phyloP scores from a whole-genome alignment of 92 coral and sea anemone species.

The Porites evermanni region DNA sequence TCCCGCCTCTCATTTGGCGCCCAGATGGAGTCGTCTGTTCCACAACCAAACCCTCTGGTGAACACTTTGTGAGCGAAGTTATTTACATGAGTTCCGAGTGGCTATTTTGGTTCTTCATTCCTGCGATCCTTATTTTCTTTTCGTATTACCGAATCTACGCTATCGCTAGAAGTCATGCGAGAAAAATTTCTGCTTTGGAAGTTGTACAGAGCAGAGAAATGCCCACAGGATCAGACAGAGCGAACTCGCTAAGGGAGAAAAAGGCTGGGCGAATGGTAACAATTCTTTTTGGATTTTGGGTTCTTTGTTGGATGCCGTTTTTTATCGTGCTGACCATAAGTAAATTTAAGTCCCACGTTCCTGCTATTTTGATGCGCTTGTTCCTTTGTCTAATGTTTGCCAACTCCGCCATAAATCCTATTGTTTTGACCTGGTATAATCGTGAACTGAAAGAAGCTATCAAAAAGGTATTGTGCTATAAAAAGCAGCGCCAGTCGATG shows the following conservation, averaged over 20 bases:
- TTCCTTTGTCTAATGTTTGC: constrained; percentile 76
- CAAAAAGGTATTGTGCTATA: constrained; percentile 35
- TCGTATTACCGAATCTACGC: constrained; percentile 66
- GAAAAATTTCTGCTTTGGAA: constrained; percentile 72
- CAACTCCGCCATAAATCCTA: constrained; percentile 77
- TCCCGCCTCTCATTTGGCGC: constrained; percentile 82
- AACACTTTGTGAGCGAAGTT: constrained; percentile 68
- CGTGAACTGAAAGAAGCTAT: constrained; percentile 70
- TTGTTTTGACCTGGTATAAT: constrained; percentile 69
- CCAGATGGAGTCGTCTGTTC: constrained; percentile 75
- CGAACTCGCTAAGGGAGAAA: constrained; percentile 55
- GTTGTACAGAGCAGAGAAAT: constrained; percentile 1
- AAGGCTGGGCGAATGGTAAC: constrained; percentile 77
- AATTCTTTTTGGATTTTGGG: constrained; percentile 73
- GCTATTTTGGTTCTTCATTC: constrained; percentile 81
- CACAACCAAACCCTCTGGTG: constrained; percentile 70
- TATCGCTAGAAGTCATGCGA: constrained; percentile 71
- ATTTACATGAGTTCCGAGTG: constrained; percentile 80
- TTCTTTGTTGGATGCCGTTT: constrained; percentile 80
- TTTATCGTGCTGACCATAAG: constrained; percentile 75
- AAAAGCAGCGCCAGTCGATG: neutral
- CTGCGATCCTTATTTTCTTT: constrained; percentile 52
- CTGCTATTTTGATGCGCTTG: constrained; percentile 68
- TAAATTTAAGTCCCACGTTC: constrained; percentile 65
- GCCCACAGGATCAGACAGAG: constrained; percentile 14